Evolutionary conservation across 2,797 vertebrate genomes (phyloP).

Genomic region (Microcaecilia unicolor): DNA sequence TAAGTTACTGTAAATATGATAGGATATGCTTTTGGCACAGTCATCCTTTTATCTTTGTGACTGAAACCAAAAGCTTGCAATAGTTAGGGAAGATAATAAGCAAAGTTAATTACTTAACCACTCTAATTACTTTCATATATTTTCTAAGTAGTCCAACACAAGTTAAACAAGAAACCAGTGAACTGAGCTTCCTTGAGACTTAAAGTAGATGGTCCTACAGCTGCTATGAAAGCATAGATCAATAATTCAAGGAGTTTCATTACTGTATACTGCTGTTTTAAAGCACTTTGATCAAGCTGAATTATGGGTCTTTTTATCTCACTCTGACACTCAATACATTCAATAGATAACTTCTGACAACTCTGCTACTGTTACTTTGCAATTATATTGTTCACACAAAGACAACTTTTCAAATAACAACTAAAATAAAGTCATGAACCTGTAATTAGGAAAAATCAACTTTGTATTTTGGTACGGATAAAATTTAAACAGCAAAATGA

Average conservation of each 20-base stretch:
- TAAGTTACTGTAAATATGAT: too few species aligned
- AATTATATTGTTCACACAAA: conserved; percentile 6
- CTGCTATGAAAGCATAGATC: conserved; percentile 13
- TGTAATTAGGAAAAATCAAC: conserved; percentile 2
- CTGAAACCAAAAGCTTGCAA: too few species aligned
- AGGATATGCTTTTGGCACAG: too few species aligned
- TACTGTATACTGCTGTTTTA: conserved; percentile 8
- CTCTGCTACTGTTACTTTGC: conserved; percentile 1
- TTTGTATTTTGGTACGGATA: conserved; percentile 14
- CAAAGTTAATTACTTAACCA: neutral
- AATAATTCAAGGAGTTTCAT: conserved; percentile 17
- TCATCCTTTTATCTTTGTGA: too few species aligned
- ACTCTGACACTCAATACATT: conserved; percentile 9
- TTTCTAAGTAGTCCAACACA: neutral
- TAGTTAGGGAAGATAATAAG: too few species aligned
- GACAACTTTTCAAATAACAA: conserved; percentile 2
- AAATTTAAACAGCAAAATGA: conserved; percentile 6
- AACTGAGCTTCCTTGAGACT: neutral
- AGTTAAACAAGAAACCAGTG: neutral
- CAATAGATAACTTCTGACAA: conserved; percentile 10
- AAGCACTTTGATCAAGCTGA: conserved; percentile 19
- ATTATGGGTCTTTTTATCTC: conserved; percentile 14
- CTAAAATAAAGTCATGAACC: neutral
- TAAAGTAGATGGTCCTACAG: conserved; percentile 6
- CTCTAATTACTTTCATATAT: neutral